Conservation (phyloP, 92 coral and sea anemone genomes). For the Phenganax marumi region DNA sequence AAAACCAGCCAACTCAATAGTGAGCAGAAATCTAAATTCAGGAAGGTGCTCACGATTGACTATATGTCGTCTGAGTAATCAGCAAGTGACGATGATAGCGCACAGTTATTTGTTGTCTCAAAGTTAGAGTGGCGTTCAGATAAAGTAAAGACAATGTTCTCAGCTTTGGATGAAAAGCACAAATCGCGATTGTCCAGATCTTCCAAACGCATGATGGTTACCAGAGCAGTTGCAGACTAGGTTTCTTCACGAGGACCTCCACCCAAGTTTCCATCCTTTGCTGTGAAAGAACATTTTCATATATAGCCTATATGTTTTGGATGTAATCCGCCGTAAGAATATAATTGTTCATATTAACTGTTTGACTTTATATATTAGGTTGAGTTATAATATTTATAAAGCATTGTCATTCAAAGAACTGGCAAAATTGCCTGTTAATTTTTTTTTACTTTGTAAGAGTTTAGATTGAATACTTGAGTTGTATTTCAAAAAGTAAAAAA, state of each 20-base stretch:
- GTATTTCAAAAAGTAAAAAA: too few relatives aligned
- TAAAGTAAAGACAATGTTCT: not conserved
- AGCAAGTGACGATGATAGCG: constrained; percentile 35
- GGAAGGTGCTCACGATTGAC: constrained; percentile 41
- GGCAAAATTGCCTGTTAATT: too few relatives aligned
- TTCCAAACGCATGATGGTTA: constrained; percentile 16
- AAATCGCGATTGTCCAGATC: constrained; percentile 4
- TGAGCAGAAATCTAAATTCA: constrained; percentile 41
- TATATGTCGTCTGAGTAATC: constrained; percentile 49
- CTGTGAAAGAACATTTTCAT: not conserved
- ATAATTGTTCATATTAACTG: too few relatives aligned
- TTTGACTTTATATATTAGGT: too few relatives aligned
- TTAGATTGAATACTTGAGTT: too few relatives aligned
- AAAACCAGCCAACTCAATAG: constrained; percentile 36
- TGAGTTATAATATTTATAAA: too few relatives aligned
- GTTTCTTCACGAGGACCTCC: not conserved
- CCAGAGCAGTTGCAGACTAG: constrained; percentile 6
- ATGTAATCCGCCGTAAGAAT: too few relatives aligned
- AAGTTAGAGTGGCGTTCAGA: constrained; percentile 5
- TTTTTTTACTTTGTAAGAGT: too few relatives aligned
- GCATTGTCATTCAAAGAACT: too few relatives aligned
- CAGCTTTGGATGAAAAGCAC: constrained; percentile 13
- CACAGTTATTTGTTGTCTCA: constrained; percentile 13
- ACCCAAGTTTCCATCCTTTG: constrained; percentile 8
- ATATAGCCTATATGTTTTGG: too few relatives aligned